Conservation (phyloP, 2,888 invertebrate genomes). For the Drosophila atroscutellata region DNA sequence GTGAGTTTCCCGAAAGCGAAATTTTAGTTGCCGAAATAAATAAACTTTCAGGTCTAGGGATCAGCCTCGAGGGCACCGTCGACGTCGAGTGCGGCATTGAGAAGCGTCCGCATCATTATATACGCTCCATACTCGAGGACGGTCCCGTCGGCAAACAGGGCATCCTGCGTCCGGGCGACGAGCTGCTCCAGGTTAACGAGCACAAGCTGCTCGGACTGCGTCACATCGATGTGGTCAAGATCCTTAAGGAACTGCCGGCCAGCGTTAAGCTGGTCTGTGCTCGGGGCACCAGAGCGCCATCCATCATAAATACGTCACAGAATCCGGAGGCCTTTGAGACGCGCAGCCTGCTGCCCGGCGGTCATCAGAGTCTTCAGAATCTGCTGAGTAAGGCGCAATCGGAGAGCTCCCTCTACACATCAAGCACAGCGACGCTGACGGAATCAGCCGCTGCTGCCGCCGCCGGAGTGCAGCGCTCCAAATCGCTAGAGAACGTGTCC, state of each 20-base stretch:
- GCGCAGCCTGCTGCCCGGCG: conserved; percentile 93
- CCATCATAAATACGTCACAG: conserved; percentile 91
- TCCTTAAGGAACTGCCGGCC: conserved; percentile 95
- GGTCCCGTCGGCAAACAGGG: conserved; percentile 98
- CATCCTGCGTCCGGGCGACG: conserved; percentile 96
- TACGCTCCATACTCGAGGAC: conserved; percentile 97
- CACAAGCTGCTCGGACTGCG: conserved; percentile 95
- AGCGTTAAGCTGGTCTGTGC: conserved; percentile 97
- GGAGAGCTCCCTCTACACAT: conserved; percentile 95
- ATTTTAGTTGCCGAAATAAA: conserved; percentile 96
- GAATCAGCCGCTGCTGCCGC: conserved; percentile 85
- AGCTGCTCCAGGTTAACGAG: conserved; percentile 98
- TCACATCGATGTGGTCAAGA: conserved; percentile 98
- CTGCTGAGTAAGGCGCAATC: conserved; percentile 97
- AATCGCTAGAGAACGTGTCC: conserved; percentile 97
- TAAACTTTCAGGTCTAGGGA: conserved; percentile 97
- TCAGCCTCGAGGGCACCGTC: conserved; percentile 98
- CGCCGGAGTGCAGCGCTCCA: conserved; percentile 88
- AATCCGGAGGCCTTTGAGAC: conserved; percentile 92
- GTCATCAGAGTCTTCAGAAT: conserved; percentile 92
- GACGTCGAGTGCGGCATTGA: conserved; percentile 99
- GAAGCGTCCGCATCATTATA: conserved; percentile 99
- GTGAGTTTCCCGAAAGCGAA: conserved; percentile 92
- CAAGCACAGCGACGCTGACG: conserved; percentile 92
- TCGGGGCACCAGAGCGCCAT: conserved; percentile 87